phyloP scores from a whole-genome alignment of 1,140 invertebrate genomes.

The Gryon sp. region DNA sequence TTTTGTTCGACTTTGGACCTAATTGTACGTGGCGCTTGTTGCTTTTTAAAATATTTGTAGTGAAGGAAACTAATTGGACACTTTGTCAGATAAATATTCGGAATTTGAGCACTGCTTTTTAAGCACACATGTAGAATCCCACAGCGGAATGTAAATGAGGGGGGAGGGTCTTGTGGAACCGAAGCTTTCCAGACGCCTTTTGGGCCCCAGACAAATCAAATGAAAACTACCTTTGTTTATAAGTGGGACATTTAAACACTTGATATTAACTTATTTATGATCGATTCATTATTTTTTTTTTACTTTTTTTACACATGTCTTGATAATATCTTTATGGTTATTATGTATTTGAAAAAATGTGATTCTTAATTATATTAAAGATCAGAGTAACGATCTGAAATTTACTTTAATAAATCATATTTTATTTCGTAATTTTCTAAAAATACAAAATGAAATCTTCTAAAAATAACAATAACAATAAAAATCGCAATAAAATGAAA shows the following conservation, averaged over 20 bases:
- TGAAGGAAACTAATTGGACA: slow-evolving; percentile 60
- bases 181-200: slow-evolving; percentile 50
- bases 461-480: no score
- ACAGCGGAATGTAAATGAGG: slow-evolving; percentile 42
- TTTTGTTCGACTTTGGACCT: neutral
- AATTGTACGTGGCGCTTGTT: slow-evolving; percentile 45
- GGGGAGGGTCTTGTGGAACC: slow-evolving; percentile 8
- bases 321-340: neutral
- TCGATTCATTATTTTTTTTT: neutral
- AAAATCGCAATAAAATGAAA: no score
- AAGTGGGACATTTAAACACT: slow-evolving; percentile 41
- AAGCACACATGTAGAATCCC: slow-evolving; percentile 38
- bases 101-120: slow-evolving; percentile 43
- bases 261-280: slow-evolving; percentile 29
- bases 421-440: no score
- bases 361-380: no score
- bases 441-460: no score
- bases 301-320: neutral
- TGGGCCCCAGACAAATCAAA: neutral
- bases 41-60: slow-evolving; percentile 56
- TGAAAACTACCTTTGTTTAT: slow-evolving; percentile 44
- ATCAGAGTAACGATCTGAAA: no score
- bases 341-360: slow-evolving; percentile 4
- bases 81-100: slow-evolving; percentile 64
- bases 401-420: no score